A percentile compares a stretch with the other conserved stretches of the same genome.
These are phyloP conservation scores for Coranthus polyacanthus DNA, from an alignment of 2,797 vertebrate species.

Conservation along the genomic window DNA sequence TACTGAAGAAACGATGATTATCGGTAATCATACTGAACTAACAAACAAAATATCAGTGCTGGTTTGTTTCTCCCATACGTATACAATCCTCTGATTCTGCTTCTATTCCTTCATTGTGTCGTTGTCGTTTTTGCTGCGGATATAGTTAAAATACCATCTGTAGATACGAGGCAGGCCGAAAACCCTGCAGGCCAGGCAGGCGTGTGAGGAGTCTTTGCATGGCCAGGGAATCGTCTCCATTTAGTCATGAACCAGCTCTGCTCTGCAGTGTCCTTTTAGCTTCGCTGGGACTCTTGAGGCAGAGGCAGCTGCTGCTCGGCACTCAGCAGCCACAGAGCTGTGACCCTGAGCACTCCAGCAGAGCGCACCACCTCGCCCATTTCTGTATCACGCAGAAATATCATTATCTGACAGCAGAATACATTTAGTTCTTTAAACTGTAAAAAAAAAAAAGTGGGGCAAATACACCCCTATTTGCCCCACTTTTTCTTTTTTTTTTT, in stretches of 20 bases:
- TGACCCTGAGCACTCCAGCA: conserved; percentile 14
- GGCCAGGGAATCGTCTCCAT: conserved; percentile 38
- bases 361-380: neutral
- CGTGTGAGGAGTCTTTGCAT: conserved; percentile 40
- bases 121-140: neutral
- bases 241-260: conserved; percentile 42
- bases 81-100: conserved; percentile 5
- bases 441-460: too few species aligned
- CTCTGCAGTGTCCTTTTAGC: conserved; percentile 26
- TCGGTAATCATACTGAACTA: too few species aligned
- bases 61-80: conserved; percentile 9
- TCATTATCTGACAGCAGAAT: conserved; percentile 1
- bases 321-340: conserved; percentile 18
- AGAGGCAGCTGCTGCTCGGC: conserved; percentile 36
- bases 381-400: conserved; percentile 17
- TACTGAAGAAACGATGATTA: too few species aligned
- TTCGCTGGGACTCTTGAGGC: conserved; percentile 21
- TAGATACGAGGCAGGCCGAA: conserved; percentile 17
- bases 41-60: conserved; percentile 5
- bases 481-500: too few species aligned
- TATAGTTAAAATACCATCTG: conserved; percentile 43
- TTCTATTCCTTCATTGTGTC: conserved; percentile 18
- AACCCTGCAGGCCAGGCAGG: conserved; percentile 18
- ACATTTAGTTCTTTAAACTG: conserved; percentile 13
- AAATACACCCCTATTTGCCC: too few species aligned